Base-by-base conservation (phyloP, 2,888 invertebrate species). In the Branchellion lobata region DNA sequence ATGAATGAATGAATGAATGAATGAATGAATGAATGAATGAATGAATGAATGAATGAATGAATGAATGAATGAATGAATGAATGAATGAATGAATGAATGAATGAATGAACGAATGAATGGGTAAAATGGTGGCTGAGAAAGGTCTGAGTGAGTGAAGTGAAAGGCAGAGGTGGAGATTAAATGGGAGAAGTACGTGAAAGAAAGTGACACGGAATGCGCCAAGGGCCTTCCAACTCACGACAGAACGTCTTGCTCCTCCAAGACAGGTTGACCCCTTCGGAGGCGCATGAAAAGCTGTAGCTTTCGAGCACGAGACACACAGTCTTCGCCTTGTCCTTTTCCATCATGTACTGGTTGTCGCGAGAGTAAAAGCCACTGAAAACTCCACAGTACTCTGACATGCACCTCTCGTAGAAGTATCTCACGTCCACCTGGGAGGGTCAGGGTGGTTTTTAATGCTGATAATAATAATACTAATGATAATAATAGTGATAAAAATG, bases 241-340 rank as follows among this genome's bases (percentile, higher is more conserved):
- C 94, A 95, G 72, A 92, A 91, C 14, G 91, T 90, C n/a, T 91
- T 88, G 84, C 92, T 91, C 69, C 95, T 90, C 95, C 95, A 95
- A 53, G 90, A 90, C 72, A 90, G 88, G 84, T 91, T 88, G 78
- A 91, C 87, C 14, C 78, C 79, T 29, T 79, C 47, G 8, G 80
- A 69, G 29, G 82, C 81, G 84, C 94, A 94, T 83, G 93, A 92
- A 84, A 91, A 90, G 0, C 93, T 92, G 85, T 92, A 92, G 80
- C 93, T 92, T 0, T 92, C 90, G 78, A 93, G 89, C 0, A 93
- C 91, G 81, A 91, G 90, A 61, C 84, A 84, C 65, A 80, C 90
- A 89, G 79, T 90, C 90, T 0, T 90, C 90, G 85, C 90, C 90
- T 79, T 84, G 89, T 31, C 80, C 69, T 3, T 51, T 27, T 51